A percentile compares a stretch with the other conserved stretches of the same genome.
Conservation (phyloP, 1,140 invertebrate genomes). For the Drosophila elegans region DNA sequence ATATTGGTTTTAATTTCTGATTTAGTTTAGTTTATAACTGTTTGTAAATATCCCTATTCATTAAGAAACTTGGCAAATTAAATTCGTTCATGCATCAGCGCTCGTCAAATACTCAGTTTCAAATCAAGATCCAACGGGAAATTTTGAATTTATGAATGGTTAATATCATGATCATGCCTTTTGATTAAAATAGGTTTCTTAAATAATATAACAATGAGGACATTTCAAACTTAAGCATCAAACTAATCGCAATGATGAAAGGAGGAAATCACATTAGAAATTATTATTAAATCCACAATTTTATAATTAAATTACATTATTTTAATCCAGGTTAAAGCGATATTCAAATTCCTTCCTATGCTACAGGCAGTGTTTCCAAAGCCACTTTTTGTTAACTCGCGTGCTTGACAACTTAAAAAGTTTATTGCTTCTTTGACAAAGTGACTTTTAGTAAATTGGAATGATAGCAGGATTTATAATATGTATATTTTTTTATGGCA, state of each 20-base stretch:
- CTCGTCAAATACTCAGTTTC: neutral
- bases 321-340: slow-evolving; percentile 2
- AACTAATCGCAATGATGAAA: neutral
- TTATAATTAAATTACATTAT: neutral
- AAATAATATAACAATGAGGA: slow-evolving; percentile 34
- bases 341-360: slow-evolving; percentile 6
- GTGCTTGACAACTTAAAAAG: neutral
- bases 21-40: slow-evolving; percentile 32
- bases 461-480: neutral
- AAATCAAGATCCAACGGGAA: neutral
- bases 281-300: neutral
- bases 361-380: slow-evolving; percentile 26
- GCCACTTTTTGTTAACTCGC: slow-evolving; percentile 17
- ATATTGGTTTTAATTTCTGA: slow-evolving; percentile 35
- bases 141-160: slow-evolving; percentile 1
- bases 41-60: slow-evolving; percentile 41
- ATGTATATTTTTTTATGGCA: too few species aligned
- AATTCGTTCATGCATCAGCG: slow-evolving; percentile 48
- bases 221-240: slow-evolving; percentile 28
- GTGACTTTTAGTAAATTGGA: slow-evolving; percentile 3
- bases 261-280: slow-evolving; percentile 19
- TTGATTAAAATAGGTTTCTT: slow-evolving; percentile 22
- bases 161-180: slow-evolving; percentile 11
- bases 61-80: slow-evolving; percentile 41
- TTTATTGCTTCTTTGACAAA: slow-evolving; percentile 1